These are phyloP conservation scores for Plodia interpunctella DNA, from an alignment of 1,140 invertebrate species.

Conservation along the genomic window DNA sequence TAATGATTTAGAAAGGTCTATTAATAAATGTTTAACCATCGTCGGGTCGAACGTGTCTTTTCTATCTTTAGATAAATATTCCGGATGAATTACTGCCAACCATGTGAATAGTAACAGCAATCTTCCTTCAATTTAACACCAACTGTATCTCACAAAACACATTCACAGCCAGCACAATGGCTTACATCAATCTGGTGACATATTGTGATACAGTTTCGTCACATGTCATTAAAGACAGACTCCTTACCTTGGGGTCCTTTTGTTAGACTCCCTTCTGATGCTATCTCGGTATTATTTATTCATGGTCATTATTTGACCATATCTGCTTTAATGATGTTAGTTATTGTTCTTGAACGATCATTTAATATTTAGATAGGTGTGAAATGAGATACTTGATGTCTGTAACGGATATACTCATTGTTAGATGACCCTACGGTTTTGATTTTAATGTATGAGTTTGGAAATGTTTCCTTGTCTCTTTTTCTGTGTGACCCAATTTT, in stretches of 20 bases:
- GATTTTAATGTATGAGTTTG: not conserved
- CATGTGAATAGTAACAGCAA: not conserved
- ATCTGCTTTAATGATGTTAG: conserved; percentile 68
- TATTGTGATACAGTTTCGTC: conserved; percentile 69
- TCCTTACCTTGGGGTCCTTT: conserved; percentile 60
- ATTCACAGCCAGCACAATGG: conserved; percentile 9
- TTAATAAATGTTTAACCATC: too few relatives aligned
- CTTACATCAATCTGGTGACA: conserved; percentile 50
- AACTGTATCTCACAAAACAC: not conserved
- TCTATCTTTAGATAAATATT: not conserved
- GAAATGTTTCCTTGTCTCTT: not conserved
- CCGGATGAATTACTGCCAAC: not conserved
- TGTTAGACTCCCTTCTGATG: conserved; percentile 52
- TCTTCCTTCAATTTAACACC: conserved; percentile 2
- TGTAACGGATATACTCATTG: conserved; percentile 35
- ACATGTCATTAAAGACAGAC: conserved; percentile 63
- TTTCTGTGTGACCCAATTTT: not conserved
- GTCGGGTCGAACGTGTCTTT: too few relatives aligned
- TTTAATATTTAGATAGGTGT: conserved; percentile 60
- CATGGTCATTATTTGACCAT: conserved; percentile 76
- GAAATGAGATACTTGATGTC: conserved; percentile 62
- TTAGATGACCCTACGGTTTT: conserved; percentile 21
- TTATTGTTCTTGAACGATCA: conserved; percentile 64
- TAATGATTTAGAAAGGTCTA: too few relatives aligned
- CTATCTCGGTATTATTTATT: conserved; percentile 73